A percentile compares a stretch with the other conserved stretches of the same genome.
phyloP scores from a whole-genome alignment of 2,113 vertebrate genomes.

The Ceyx melanurus region DNA sequence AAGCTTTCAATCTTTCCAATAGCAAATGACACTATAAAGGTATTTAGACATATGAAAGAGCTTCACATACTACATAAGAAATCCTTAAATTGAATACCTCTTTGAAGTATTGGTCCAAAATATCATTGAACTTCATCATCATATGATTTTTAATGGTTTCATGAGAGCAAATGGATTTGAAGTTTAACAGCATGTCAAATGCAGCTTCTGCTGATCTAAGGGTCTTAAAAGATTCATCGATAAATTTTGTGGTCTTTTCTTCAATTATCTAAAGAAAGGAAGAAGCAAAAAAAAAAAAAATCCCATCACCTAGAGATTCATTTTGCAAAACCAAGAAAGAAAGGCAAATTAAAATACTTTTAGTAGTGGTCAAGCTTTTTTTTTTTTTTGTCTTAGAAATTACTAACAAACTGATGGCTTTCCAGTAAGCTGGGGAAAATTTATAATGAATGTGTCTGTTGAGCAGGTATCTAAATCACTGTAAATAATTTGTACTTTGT shows the following conservation, averaged over 20 bases:
- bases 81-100: slow-evolving; percentile 79
- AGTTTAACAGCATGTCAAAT: slow-evolving; percentile 90
- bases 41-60: not conserved
- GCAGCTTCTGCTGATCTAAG: slow-evolving; percentile 89
- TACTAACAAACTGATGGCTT: not conserved
- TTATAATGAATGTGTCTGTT: not conserved
- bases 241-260: slow-evolving; percentile 84
- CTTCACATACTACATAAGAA: not conserved
- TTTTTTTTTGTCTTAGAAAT: not conserved
- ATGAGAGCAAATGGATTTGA: slow-evolving; percentile 83
- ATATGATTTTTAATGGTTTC: slow-evolving; percentile 86
- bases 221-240: slow-evolving; percentile 89
- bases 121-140: slow-evolving; percentile 87
- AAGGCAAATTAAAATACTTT: not conserved
- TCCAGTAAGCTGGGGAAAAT: not conserved
- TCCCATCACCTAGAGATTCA: not conserved
- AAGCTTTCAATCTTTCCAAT: not conserved
- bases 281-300: not conserved
- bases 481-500: not conserved
- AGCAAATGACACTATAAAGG: not conserved
- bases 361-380: not conserved
- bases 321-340: not conserved
- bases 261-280: slow-evolving; percentile 83
- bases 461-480: not conserved
- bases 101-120: slow-evolving; percentile 87